Conservation (phyloP, 2,113 vertebrate genomes). For the Shinisaurus crocodilurus region DNA sequence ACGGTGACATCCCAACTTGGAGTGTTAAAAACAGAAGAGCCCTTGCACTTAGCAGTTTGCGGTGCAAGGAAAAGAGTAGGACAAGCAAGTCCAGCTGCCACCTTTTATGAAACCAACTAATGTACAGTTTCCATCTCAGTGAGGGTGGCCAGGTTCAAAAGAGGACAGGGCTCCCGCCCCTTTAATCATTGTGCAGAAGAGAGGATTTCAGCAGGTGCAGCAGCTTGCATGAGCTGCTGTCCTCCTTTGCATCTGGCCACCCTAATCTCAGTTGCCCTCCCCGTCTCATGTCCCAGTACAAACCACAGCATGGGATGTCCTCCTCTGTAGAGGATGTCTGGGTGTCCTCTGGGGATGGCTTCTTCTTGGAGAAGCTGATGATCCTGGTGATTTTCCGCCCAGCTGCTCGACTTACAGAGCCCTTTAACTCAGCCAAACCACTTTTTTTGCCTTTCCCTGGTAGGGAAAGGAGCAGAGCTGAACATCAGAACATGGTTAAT, state of each 20-base stretch:
- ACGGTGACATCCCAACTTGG: too few relatives aligned
- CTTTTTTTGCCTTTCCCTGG: constrained; percentile 89
- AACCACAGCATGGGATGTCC: constrained; percentile 92
- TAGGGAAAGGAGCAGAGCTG: background rate
- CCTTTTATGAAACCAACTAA: background rate
- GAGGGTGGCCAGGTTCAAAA: background rate
- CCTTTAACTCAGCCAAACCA: constrained; percentile 92
- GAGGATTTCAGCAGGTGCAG: background rate
- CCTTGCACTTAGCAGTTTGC: background rate
- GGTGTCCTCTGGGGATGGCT: constrained; percentile 83
- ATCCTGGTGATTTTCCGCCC: constrained; percentile 97
- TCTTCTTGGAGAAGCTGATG: constrained; percentile 97
- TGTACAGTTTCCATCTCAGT: background rate
- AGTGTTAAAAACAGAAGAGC: too few relatives aligned
- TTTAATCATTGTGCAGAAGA: accelerated
- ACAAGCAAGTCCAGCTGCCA: background rate
- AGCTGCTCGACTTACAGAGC: constrained; percentile 91
- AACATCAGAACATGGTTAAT: background rate
- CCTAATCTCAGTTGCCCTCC: accelerated
- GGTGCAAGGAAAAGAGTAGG: background rate
- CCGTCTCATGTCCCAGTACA: background rate
- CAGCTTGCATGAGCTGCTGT: too few relatives aligned
- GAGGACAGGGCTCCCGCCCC: background rate
- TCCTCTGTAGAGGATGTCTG: constrained; percentile 79
- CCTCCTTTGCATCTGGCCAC: background rate